These are phyloP conservation scores for Chloroceryle inda DNA, from an alignment of 2,797 vertebrate species.

Conservation along the genomic window DNA sequence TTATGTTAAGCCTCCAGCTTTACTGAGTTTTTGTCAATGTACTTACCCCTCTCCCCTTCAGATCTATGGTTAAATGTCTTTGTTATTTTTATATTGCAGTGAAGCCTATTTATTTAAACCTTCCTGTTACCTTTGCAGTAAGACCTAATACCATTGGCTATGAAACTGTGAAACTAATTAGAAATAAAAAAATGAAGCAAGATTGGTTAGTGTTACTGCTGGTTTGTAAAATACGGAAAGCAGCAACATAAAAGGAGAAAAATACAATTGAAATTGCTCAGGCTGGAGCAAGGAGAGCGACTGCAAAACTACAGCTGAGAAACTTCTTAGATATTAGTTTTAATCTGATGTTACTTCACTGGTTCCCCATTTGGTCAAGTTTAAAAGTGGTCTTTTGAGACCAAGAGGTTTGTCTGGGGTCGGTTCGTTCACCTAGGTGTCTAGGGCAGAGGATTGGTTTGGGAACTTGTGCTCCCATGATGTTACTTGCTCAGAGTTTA, in stretches of 20 bases:
- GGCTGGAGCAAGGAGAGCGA: neutral
- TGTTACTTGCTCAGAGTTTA: neutral
- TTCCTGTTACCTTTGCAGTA: neutral
- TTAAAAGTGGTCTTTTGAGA: neutral
- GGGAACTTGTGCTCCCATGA: neutral
- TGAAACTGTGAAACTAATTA: conserved; percentile 37
- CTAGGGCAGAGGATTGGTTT: neutral
- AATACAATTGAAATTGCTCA: neutral
- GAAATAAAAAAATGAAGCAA: neutral
- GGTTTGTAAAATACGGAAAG: neutral
- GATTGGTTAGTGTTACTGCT: neutral
- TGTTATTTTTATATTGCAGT: conserved; percentile 1
- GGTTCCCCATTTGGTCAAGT: neutral
- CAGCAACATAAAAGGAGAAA: neutral
- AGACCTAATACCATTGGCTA: neutral
- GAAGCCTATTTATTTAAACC: conserved; percentile 52
- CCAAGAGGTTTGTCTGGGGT: neutral
- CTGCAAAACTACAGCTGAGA: neutral
- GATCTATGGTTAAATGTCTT: neutral
- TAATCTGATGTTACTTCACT: neutral
- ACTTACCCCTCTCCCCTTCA: neutral
- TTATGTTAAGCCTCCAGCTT: neutral
- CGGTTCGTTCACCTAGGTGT: fast-evolving
- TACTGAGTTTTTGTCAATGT: neutral
- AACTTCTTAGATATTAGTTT: neutral